These are phyloP conservation scores for Orestias chungarensis DNA, from an alignment of 2,797 vertebrate species.

Conservation along the genomic window DNA sequence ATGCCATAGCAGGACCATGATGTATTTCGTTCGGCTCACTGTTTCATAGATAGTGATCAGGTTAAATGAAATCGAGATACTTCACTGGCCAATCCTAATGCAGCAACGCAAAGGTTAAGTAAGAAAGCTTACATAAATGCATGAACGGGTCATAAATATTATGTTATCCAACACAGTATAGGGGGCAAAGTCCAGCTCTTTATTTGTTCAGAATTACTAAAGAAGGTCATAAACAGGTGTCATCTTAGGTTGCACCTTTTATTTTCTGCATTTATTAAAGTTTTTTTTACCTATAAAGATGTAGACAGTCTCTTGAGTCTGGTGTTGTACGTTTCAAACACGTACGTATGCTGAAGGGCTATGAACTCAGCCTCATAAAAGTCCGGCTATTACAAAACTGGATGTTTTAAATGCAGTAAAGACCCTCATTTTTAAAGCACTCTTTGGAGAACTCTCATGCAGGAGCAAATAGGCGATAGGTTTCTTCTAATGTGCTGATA, in stretches of 20 bases:
- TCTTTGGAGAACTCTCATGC: background rate
- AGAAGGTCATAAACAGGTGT: slow-evolving; percentile 2
- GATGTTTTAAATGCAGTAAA: background rate
- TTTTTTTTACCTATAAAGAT: background rate
- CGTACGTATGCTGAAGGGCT: slow-evolving; percentile 32
- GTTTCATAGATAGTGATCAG: slow-evolving; percentile 10
- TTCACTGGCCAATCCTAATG: background rate
- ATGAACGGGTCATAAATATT: slow-evolving; percentile 12
- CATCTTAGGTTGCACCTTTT: background rate
- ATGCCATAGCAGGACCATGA: background rate
- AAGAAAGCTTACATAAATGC: background rate
- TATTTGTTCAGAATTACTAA: slow-evolving; percentile 11
- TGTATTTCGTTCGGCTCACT: background rate
- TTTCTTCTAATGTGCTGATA: background rate
- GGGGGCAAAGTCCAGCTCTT: slow-evolving; percentile 42
- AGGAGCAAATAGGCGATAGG: background rate
- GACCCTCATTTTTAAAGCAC: background rate
- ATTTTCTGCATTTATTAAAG: background rate
- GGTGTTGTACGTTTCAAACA: slow-evolving; percentile 13
- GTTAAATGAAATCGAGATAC: background rate
- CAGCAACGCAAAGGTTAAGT: background rate
- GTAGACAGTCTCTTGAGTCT: background rate
- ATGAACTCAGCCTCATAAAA: slow-evolving; percentile 36
- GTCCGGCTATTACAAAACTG: slow-evolving; percentile 41
- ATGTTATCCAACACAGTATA: slow-evolving; percentile 47